Percentiles rank a stretch among this genome's conserved stretches.
These are phyloP conservation scores for Apamea crenata DNA, from an alignment of 2,888 invertebrate genomes.

Conservation along the genomic window DNA sequence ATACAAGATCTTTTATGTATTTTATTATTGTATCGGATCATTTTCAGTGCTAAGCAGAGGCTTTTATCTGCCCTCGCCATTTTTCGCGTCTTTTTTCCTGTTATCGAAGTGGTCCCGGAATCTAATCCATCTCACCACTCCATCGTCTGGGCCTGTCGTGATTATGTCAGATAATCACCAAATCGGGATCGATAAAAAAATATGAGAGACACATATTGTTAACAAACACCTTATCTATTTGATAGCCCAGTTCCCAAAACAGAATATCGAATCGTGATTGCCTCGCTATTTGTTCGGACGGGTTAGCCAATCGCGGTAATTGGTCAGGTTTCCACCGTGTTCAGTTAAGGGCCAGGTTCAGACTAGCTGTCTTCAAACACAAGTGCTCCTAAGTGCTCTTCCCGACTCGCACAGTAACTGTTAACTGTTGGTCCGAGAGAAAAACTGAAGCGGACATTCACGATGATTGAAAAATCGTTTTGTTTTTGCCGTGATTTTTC, in stretches of 20 bases:
- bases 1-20: constrained; percentile 15
- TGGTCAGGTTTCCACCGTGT: constrained; percentile 71
- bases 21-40: background rate
- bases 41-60: background rate
- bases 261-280: constrained; percentile 54
- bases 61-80: constrained; percentile 21
- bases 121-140: constrained; percentile 23
- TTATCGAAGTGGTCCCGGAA: constrained; percentile 1
- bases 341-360: constrained; percentile 59
- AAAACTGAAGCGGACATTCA: constrained; percentile 47
- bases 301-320: constrained; percentile 72
- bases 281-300: constrained; percentile 67
- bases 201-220: background rate
- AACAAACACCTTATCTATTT: constrained; percentile 52
- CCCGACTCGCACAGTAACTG: constrained; percentile 52
- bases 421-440: constrained; percentile 35
- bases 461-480: background rate
- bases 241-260: constrained; percentile 72
- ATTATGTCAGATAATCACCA: constrained; percentile 42
- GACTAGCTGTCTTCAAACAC: constrained; percentile 58
- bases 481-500: background rate
- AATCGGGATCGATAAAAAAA: constrained; percentile 27
- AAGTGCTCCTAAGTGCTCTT: constrained; percentile 62
- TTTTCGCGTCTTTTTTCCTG: constrained; percentile 32
- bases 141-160: constrained; percentile 16